Evolutionary conservation across 92 coral and sea anemone species (phyloP), one percentile per base, ranked within the genome.

Genomic region (Phenganax marumi): DNA sequence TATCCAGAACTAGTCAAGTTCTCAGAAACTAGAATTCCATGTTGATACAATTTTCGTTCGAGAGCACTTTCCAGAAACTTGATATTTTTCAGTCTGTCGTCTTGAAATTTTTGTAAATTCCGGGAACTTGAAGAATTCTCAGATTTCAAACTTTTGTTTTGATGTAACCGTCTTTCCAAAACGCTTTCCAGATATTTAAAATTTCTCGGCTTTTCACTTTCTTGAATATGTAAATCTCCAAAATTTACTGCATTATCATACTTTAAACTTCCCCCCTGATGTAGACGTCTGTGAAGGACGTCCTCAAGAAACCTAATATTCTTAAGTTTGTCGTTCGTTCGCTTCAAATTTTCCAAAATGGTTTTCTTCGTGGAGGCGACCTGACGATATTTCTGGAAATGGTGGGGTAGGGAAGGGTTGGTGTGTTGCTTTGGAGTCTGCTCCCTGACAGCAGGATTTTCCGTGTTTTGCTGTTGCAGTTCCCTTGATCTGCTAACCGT

Each of bases 361-460:
- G 48, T 25, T 24, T 76, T 76, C 69, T 56, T 76, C 23, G 12
- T 51, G 21, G 68, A 33, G 2, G 19, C 7, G 33, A 26, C 81
- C 13, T 76, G 21, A 9, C 52, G 81, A 56, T 12, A 76, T 54
- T 76, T 26, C 26, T 76, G 68, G 0, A 39, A 43, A 14, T 13
- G 24, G 68, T 25, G 24, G 0, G 4, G 51, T 12, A 24, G 68
- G 17, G 13, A n/a, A 57, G 13, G 52, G 52, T 76, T 23, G 50
- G 7, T 1, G 12, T 48, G 68, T 10, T 56, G 57, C 2, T 7
- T 19, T 0, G 79, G 68, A 16, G 68, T 54, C 17, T 24, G 43
- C 9, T 76, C 81, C 54, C 68, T 76, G 53, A 51, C 53, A 8
- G 68, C 39, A 11, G 81, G 81, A 25, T 76, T 76, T 43, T 58